A percentile compares a stretch with the other conserved stretches of the same genome.
phyloP scores from a whole-genome alignment of 2,113 vertebrate species.

The Eubucco bourcierii region DNA sequence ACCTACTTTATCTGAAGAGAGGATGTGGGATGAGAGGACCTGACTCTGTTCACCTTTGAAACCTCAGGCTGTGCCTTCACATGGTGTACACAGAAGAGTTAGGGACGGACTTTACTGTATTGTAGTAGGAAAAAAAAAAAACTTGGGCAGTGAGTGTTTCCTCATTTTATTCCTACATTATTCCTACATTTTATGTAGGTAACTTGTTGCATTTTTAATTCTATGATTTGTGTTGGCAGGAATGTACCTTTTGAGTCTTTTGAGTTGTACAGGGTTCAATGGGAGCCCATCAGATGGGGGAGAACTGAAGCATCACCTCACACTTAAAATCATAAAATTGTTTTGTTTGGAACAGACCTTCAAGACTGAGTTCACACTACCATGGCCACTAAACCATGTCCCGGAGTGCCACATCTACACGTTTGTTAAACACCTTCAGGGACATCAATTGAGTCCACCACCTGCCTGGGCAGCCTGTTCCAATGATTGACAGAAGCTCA shows the following conservation, averaged over 20 bases:
- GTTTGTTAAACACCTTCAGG: no score
- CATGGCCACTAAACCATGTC: no score
- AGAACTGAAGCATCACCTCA: not conserved
- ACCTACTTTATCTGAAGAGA: not conserved
- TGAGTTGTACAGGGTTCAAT: not conserved
- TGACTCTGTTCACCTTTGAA: not conserved
- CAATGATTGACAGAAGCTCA: no score
- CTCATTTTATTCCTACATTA: no score
- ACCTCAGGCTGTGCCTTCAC: not conserved
- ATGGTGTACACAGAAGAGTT: not conserved
- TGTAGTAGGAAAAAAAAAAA: not conserved
- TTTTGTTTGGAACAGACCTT: no score
- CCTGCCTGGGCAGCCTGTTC: no score
- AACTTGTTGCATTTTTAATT: not conserved
- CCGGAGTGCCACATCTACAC: no score
- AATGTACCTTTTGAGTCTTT: not conserved
- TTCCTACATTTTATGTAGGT: not conserved
- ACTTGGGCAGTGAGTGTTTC: not conserved
- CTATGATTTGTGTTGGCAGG: not conserved
- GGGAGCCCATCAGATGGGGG: rapidly evolving
- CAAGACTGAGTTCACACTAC: no score
- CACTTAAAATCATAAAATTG: not conserved
- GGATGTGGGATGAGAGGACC: not conserved
- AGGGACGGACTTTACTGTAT: not conserved
- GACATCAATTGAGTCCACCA: no score